Evolutionary conservation across 1,140 invertebrate species (phyloP).

Genomic region (Anastrepha obliqua): DNA sequence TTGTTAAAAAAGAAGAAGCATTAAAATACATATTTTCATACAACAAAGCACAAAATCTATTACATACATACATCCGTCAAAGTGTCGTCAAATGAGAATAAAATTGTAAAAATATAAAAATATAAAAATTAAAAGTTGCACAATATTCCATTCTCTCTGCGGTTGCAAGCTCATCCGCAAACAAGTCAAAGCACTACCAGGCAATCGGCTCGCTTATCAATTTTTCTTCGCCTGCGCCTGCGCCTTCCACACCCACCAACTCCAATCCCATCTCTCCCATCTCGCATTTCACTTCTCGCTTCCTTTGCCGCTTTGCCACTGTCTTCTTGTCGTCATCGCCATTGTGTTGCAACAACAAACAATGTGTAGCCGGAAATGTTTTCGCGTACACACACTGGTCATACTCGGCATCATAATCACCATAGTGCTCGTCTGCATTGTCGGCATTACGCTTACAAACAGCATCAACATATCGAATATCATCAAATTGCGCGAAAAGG

Average conservation of each 20-base stretch:
- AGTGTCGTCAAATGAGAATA: not conserved
- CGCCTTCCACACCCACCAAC: not conserved
- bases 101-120: not conserved
- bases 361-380: conserved; percentile 73
- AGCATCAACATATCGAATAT: conserved; percentile 73
- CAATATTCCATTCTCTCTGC: no score
- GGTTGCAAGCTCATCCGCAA: not conserved
- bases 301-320: not conserved
- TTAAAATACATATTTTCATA: no score
- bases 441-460: conserved; percentile 72
- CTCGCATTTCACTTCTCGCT: not conserved
- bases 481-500: conserved; percentile 70
- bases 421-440: conserved; percentile 73
- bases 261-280: not conserved
- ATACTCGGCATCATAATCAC: conserved; percentile 71
- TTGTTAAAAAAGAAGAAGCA: no score
- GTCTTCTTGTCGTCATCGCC: not conserved
- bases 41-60: no score
- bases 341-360: conserved; percentile 46
- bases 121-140: no score
- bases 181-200: not conserved
- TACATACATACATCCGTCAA: no score
- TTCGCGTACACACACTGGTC: conserved; percentile 72
- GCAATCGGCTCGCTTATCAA: not conserved
- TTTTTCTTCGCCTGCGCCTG: not conserved